Base-by-base conservation (phyloP, 2,888 invertebrate genomes). In the Eupeodes latifasciatus region DNA sequence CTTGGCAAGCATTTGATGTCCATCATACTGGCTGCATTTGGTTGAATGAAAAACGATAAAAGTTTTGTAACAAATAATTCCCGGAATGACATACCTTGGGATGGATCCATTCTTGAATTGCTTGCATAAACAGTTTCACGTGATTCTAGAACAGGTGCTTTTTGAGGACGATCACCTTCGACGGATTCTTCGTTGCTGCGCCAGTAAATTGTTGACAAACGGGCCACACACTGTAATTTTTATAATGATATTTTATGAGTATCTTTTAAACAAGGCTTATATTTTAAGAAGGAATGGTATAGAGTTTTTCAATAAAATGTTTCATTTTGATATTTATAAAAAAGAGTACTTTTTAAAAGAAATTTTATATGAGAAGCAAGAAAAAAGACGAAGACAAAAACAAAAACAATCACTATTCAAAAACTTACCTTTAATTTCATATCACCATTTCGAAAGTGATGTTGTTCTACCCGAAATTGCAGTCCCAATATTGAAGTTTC, bases 181-280 rank as follows among this genome's bases (percentile, higher is more conserved):
- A 96, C 96, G 91, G 96, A 96, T 92, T 96, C 96, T 93, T 96
- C 96, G 93, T 96, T 96, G 92, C 95, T 96, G 91, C 95, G 95
- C 95, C 95, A 96, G 93, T 96, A 96, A 90, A 96, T 95, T 66
- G 95, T 95, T 89, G 95, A 96, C 90, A 96, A 95, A 89, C 95
- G 95, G 72, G 96, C 96, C 91, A 96, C 94, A 93, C 96, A 96
- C 94, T 94, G 90, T 12, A 67, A 44, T n/a, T n/a, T n/a, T n/a
- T 67, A 19, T 16, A 12, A 36, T 19, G 16, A 72, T 27, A 27
- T 27, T 27, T 27, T 27, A 27, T 27, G 27, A 27, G 27, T 27
- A 27, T 3, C 27, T 19, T 19, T 19, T 19, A 27, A 27, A 27
- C 19, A 19, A 19, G 19, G 19, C 19, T 19, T 19, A 19, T 19